Percentiles rank a stretch among this genome's conserved stretches.
phyloP scores from a whole-genome alignment of 2,113 vertebrate genomes.

The cat (Felis catus) region F.catus_Fca126_mat1.0 CM031413.1:126212501-126213000 shows the following conservation, averaged over 20 bases:
- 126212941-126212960: slow-evolving; percentile 14
- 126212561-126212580: not conserved
- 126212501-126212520: not conserved
- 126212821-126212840: slow-evolving; percentile 2
- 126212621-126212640: not conserved
- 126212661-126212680: not conserved
- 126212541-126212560: slow-evolving; percentile 1
- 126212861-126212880: not conserved
- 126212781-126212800: not conserved
- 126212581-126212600: not conserved
- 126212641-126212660: not conserved
- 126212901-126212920: not conserved
- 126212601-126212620: not conserved
- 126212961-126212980: not conserved
- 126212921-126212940: slow-evolving; percentile 18
- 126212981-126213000: not conserved
- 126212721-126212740: not conserved
- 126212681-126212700: not conserved
- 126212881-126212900: not conserved
- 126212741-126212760: not conserved
- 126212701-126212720: not conserved
- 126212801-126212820: not conserved
- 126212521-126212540: not conserved
- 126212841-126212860: slow-evolving; percentile 4
- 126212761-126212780: slow-evolving; percentile 5